Base-by-base conservation (phyloP, 2,797 vertebrate species). In the Acestrorhynchus altus region DNA sequence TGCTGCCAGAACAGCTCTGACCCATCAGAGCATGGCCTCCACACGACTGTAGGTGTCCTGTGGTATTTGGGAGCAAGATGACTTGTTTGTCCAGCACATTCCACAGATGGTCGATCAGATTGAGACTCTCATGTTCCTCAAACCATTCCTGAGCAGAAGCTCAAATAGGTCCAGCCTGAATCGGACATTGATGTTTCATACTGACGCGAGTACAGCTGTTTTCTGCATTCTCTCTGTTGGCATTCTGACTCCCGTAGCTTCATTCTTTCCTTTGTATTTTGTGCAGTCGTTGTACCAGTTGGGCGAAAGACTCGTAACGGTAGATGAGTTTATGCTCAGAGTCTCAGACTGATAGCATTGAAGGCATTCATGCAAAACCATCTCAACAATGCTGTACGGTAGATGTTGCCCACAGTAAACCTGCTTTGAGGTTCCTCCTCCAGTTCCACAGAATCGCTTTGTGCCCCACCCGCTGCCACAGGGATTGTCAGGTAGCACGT, bases 401-500 rank as follows among this genome's bases (percentile, higher is more conserved):
- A 12, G 42, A 66, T 12, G 11, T 13, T 26, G 65, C 6, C 42
- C 15, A 8, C 65, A 67, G 26, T 26, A 49, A 26, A 67, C 26
- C 16, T 49, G 24, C 31, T 47, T 16, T n/a, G 42, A 49, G 20
- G 10, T 67, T 67, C 60, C 65, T 47, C 22, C 44, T 67, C 12
- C 15, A 49, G 42, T 67, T 67, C 65, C 42, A 49, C 65, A 67
- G 65, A 67, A 67, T 22, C 18, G 46, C 44, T 42, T 12, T 18
- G 22, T 31, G 4, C 15, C 65, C 15, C 7, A 2, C 26, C 44
- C 18, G 20, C 44, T 67, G 42, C 40, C 63, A 49, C 2, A 18
- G 42, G 42, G 13, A 67, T 67, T 67, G 47, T 67, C 42, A 67
- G 65, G 49, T 67, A 20, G 44, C 20, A 67, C 69, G 22, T 22